Conservation (phyloP, 2,888 invertebrate genomes). For the Poecilobothrus nobilitatus region DNA sequence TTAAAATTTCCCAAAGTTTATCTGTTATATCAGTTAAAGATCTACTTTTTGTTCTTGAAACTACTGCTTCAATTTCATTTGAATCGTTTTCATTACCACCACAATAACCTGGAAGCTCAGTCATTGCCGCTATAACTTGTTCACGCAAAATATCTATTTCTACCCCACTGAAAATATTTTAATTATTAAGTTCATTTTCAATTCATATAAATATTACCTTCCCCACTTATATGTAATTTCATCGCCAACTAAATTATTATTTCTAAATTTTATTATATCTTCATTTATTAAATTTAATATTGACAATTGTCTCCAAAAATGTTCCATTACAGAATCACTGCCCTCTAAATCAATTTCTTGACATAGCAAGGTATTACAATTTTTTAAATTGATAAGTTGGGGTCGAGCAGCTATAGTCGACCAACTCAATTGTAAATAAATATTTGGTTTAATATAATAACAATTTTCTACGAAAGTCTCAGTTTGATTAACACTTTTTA, state of each 20-base stretch:
- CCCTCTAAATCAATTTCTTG: slow-evolving; percentile 34
- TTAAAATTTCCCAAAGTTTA: slow-evolving; percentile 40
- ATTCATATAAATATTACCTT: slow-evolving; percentile 22
- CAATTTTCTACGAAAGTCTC: slow-evolving; percentile 30
- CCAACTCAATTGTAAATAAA: slow-evolving; percentile 34
- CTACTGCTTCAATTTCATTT: slow-evolving; percentile 37
- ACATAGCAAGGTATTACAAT: slow-evolving; percentile 33
- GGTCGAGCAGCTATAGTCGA: slow-evolving; percentile 28
- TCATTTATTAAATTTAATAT: slow-evolving; percentile 37
- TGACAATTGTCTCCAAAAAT: slow-evolving; percentile 37
- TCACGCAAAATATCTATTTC: slow-evolving; percentile 35
- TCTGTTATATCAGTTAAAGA: slow-evolving; percentile 37
- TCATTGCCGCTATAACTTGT: slow-evolving; percentile 34
- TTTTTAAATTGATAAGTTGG: slow-evolving; percentile 32
- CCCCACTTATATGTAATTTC: slow-evolving; percentile 37
- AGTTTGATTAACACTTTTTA: slow-evolving; percentile 18
- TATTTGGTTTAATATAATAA: slow-evolving; percentile 34
- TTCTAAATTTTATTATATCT: slow-evolving; percentile 35
- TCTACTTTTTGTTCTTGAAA: slow-evolving; percentile 33
- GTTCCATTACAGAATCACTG: slow-evolving; percentile 29
- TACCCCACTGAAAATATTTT: slow-evolving; percentile 28
- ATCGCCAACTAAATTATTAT: slow-evolving; percentile 23
- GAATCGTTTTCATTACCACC: slow-evolving; percentile 26
- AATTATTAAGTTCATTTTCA: not conserved
- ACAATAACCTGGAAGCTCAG: slow-evolving; percentile 32